These are phyloP conservation scores for Lates calcarifer DNA, from an alignment of 2,113 vertebrate genomes.

Conservation along the genomic window DNA sequence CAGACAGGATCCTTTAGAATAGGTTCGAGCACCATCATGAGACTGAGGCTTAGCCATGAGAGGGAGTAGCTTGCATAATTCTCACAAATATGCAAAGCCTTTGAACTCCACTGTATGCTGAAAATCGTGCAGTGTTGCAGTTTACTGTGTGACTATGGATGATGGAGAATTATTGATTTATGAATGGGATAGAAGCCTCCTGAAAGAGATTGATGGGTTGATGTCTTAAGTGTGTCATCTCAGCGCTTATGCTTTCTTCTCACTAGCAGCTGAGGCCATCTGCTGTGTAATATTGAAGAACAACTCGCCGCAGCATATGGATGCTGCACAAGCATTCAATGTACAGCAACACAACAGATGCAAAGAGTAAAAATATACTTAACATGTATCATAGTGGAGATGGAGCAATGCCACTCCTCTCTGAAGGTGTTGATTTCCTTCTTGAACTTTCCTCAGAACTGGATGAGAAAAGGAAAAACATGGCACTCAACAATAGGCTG, in stretches of 20 bases:
- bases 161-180: conserved; percentile 69
- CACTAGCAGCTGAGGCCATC: conserved; percentile 48
- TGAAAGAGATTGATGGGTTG: conserved; percentile 59
- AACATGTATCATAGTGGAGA: background rate
- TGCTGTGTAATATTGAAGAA: conserved; percentile 43
- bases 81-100: conserved; percentile 72
- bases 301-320: conserved; percentile 27
- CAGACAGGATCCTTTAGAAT: conserved; percentile 70
- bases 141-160: conserved; percentile 51
- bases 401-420: conserved; percentile 16
- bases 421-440: conserved; percentile 38
- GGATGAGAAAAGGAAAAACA: conserved; percentile 11
- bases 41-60: conserved; percentile 71
- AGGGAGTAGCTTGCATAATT: conserved; percentile 67
- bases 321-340: conserved; percentile 11
- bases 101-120: conserved; percentile 60
- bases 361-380: conserved; percentile 1
- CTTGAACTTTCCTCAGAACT: conserved; percentile 49
- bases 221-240: conserved; percentile 38
- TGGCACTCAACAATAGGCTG: conserved; percentile 54
- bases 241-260: conserved; percentile 50
- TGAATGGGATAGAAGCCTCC: conserved; percentile 50
- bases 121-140: conserved; percentile 52
- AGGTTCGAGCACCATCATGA: conserved; percentile 70
- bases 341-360: conserved; percentile 8